Evolutionary conservation across 2,113 vertebrate species (phyloP).

Genomic region (Phoenicopterus ruber): DNA sequence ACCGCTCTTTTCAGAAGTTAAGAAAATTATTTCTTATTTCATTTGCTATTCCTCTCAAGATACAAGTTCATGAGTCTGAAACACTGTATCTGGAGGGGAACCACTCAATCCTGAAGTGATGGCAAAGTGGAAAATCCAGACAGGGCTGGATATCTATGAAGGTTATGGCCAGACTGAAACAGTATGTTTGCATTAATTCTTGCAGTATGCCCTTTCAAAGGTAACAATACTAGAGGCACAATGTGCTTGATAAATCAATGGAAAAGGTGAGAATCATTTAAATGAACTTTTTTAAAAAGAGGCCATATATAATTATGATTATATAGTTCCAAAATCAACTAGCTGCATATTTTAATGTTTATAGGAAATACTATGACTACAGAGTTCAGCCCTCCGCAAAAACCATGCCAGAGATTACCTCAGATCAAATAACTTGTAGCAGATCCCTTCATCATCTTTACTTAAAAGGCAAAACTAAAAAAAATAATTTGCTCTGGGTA

Average conservation of each 20-base stretch:
- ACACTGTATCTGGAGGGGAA: conserved; percentile 77
- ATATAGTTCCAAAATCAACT: neutral
- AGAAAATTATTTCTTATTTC: neutral
- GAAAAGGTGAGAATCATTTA: neutral
- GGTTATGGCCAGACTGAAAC: conserved; percentile 84
- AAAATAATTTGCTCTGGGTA: neutral
- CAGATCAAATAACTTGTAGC: neutral
- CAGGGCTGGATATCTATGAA: conserved; percentile 81
- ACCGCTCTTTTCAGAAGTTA: neutral
- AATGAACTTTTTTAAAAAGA: neutral
- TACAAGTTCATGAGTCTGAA: conserved; percentile 76
- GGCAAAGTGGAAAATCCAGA: conserved; percentile 74
- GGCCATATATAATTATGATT: neutral
- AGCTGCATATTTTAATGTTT: neutral
- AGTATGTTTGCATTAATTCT: conserved; percentile 52
- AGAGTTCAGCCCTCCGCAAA: neutral
- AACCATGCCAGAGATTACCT: neutral
- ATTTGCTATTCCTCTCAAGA: conserved; percentile 50
- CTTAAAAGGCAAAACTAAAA: neutral
- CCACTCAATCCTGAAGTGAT: conserved; percentile 80
- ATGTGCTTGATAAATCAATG: neutral
- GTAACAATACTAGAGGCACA: neutral
- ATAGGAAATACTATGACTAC: neutral
- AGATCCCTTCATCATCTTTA: neutral
- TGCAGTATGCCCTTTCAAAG: neutral